Base-by-base conservation (phyloP, 2,888 invertebrate species). In the Trachelus stipa region DNA sequence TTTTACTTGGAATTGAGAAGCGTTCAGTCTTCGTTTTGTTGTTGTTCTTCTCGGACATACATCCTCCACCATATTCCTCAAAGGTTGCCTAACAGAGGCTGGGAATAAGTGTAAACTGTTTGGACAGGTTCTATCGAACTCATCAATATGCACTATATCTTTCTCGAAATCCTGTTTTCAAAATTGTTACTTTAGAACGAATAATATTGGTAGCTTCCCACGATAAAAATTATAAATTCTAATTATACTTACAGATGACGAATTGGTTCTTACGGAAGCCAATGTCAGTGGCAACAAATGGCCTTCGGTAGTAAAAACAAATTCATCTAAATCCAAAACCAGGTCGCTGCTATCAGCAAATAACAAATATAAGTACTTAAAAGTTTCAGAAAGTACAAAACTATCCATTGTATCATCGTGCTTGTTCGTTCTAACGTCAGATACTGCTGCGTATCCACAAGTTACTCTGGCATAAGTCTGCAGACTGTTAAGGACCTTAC, bases 331-430 rank as follows among this genome's bases (percentile, higher is more conserved):
- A 90, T 97, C 95, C 30, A 98, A 92, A 11, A 96, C 94, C 75
- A 98, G 92, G 87, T 99, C 98, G 56, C 94, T 94, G 77, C 96
- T 95, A 85, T 98, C 96, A 68, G 98, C 95, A 91, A 99, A 99
- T 79, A 99, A 92, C 90, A 99, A 94, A 92, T 95, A 99, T 12
- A 99, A 93, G 91, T 99, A 99, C 92, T 99, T 99, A 89, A 99
- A 97, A 0, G 99, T 99, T 92, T 99, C 99, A 0, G 99, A 97
- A 1, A 99, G 93, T 0, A 99, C 98, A 92, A 98, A 99, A 0
- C 99, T 99, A 91, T 99, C 99, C 98, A 99, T 98, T 82, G 98
- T 94, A 89, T 99, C 98, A 90, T 99, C 98, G 88, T 98, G 97
- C 79, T 95, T 94, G 37, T 97, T 95, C 0, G 98, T 98, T 73